A percentile compares a stretch with the other conserved stretches of the same genome.
phyloP scores from a whole-genome alignment of 2,797 vertebrate genomes.

The Platalea minor region DNA sequence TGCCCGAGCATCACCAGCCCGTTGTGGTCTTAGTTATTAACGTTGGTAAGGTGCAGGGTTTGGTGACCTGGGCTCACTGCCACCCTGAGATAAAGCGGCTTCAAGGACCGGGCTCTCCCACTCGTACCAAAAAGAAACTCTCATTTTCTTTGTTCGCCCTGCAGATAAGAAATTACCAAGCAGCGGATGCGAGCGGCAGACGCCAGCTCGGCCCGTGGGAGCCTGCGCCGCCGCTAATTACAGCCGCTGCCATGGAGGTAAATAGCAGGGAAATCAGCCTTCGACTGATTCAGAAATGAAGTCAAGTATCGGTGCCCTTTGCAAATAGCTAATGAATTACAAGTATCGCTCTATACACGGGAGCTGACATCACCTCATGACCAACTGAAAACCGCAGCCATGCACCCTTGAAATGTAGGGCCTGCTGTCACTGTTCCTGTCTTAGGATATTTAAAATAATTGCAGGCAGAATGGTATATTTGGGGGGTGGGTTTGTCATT shows the following conservation, averaged over 20 bases:
- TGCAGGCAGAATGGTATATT: fast-evolving
- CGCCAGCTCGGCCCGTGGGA: neutral
- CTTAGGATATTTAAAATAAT: fast-evolving
- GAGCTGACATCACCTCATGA: neutral
- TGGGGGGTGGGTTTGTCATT: no score
- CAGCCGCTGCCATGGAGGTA: neutral
- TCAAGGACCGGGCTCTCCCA: neutral
- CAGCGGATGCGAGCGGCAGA: neutral
- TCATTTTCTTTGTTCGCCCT: neutral
- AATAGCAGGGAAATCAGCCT: neutral
- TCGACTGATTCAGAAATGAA: neutral
- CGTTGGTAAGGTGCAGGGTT: fast-evolving
- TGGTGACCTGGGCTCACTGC: neutral
- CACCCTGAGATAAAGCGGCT: fast-evolving
- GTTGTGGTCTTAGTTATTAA: fast-evolving
- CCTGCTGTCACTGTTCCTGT: fast-evolving
- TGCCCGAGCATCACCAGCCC: fast-evolving
- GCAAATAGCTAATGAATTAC: neutral
- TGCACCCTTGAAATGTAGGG: fast-evolving
- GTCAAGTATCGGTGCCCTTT: slow-evolving; percentile 5
- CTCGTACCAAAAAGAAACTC: neutral
- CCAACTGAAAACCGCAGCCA: neutral
- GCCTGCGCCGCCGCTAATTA: neutral
- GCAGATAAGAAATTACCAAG: neutral
- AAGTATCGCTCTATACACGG: neutral